These are phyloP conservation scores for Lepus americanus DNA, from an alignment of 2,113 vertebrate genomes.

Conservation along the genomic window DNA sequence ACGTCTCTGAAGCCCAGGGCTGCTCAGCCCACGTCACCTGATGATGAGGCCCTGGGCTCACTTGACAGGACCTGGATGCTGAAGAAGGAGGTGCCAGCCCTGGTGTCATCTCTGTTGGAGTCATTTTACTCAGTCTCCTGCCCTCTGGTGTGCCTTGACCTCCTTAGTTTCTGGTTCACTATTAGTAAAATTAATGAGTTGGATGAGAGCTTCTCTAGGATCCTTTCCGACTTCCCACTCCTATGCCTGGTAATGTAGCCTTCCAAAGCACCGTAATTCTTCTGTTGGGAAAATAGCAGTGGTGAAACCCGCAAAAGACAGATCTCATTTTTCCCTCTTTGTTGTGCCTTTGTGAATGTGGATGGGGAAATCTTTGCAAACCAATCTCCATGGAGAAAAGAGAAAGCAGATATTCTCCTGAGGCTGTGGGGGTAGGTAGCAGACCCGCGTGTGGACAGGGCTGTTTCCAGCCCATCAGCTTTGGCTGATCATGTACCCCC, in stretches of 20 bases:
- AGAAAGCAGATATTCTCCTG: not conserved
- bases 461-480: not conserved
- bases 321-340: not conserved
- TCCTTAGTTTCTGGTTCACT: not conserved
- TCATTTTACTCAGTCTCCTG: not conserved
- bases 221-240: not conserved
- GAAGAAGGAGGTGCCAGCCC: not conserved
- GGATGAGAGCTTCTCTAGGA: not conserved
- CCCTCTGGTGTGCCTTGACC: not conserved
- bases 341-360: slow-evolving; percentile 5
- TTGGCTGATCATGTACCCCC: not conserved
- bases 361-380: not conserved
- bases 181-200: not conserved
- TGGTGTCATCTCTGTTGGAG: not conserved
- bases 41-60: not conserved
- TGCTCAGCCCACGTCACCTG: not conserved
- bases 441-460: not conserved
- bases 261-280: not conserved
- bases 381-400: not conserved
- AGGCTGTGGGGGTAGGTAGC: not conserved
- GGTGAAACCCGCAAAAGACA: not conserved
- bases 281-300: not conserved
- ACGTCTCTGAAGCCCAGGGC: not conserved
- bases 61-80: not conserved
- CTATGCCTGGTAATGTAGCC: not conserved